Conservation (phyloP, 1,140 invertebrate genomes). For the Bombus vancouverensis region DNA sequence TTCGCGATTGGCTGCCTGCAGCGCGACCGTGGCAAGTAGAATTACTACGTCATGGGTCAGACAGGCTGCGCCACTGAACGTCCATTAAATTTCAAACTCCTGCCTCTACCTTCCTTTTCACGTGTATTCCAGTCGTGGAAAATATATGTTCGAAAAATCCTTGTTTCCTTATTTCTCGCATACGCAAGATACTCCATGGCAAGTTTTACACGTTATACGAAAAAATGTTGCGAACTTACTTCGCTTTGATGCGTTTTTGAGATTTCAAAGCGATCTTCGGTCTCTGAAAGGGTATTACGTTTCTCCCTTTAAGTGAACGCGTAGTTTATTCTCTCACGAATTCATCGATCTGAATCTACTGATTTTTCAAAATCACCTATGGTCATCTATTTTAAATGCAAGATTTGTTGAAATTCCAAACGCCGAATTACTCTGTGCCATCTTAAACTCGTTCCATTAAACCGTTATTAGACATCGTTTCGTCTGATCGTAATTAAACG, state of each 20-base stretch:
- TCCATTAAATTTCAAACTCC: neutral
- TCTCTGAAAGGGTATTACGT: too few relatives aligned
- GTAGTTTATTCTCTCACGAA: too few relatives aligned
- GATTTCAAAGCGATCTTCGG: too few relatives aligned
- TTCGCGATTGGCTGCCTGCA: neutral
- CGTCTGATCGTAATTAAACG: neutral
- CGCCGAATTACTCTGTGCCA: too few relatives aligned
- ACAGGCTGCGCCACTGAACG: too few relatives aligned
- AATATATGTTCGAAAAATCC: too few relatives aligned
- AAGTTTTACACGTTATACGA: too few relatives aligned
- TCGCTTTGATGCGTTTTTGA: too few relatives aligned
- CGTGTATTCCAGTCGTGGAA: too few relatives aligned
- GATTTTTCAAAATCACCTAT: neutral
- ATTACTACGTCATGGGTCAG: neutral
- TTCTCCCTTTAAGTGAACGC: too few relatives aligned
- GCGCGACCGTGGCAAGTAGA: neutral
- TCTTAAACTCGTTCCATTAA: neutral
- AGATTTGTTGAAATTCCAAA: neutral
- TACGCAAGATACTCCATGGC: too few relatives aligned
- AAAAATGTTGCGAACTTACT: too few relatives aligned
- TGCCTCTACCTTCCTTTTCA: neutral
- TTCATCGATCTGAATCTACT: neutral
- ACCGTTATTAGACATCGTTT: neutral
- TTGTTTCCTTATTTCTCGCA: neutral
- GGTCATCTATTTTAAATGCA: neutral